Evolutionary conservation across 2,113 vertebrate genomes (phyloP).

Genomic region (Sturnira hondurensis): DNA sequence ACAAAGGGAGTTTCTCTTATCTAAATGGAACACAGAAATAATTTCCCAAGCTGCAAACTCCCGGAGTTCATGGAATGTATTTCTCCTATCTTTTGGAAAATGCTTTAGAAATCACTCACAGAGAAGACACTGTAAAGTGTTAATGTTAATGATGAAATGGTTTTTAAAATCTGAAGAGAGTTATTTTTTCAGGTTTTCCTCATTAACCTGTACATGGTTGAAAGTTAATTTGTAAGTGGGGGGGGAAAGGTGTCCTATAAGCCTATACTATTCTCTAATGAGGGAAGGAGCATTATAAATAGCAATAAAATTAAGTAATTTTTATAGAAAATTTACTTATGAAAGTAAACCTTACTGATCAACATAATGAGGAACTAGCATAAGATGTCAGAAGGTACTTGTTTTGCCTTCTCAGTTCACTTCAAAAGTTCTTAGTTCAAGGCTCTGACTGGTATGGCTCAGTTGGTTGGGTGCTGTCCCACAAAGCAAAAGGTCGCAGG

Average conservation of each 20-base stretch:
- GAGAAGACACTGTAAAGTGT: background rate
- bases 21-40: slow-evolving; percentile 18
- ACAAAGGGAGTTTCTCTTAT: background rate
- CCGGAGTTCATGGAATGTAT: background rate
- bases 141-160: slow-evolving; percentile 32
- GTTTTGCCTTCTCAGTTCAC: background rate
- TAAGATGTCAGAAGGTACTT: background rate
- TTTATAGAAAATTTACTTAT: background rate
- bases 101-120: background rate
- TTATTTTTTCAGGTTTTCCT: background rate
- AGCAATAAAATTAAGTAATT: slow-evolving; percentile 13
- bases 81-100: slow-evolving; percentile 12
- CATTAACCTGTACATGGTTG: background rate
- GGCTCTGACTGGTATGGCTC: too few species aligned
- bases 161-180: background rate
- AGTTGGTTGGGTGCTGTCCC: too few species aligned
- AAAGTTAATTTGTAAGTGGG: background rate
- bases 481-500: too few species aligned
- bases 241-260: background rate
- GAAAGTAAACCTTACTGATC: too few species aligned
- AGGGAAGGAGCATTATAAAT: background rate
- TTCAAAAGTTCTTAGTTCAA: background rate
- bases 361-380: background rate
- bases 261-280: background rate
- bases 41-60: slow-evolving; percentile 3